Percentiles rank a stretch among this genome's conserved stretches.
Conservation (phyloP, 2,888 invertebrate genomes). For the Pseudolycoriella hygida region DNA sequence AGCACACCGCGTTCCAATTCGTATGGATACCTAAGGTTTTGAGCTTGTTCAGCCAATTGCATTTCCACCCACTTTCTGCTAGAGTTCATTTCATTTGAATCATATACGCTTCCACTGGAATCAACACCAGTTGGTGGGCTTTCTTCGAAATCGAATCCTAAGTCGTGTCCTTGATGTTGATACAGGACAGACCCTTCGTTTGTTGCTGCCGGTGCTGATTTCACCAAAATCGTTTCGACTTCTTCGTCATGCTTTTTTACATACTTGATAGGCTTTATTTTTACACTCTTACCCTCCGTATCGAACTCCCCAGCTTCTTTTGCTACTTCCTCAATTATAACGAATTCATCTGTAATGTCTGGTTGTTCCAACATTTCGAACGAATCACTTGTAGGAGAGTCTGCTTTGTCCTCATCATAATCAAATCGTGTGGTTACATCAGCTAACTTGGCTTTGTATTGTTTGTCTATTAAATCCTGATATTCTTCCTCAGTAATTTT, state of each 20-base stretch:
- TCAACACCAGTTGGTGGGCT: constrained; percentile 30
- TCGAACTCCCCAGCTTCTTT: constrained; percentile 72
- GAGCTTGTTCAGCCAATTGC: constrained; percentile 46
- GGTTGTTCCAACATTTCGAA: constrained; percentile 79
- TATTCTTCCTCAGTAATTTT: constrained; percentile 24
- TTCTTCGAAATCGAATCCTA: constrained; percentile 55
- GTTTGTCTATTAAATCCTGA: constrained; percentile 27
- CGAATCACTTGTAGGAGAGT: constrained; percentile 67
- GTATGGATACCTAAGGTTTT: constrained; percentile 48
- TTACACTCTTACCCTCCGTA: constrained; percentile 63
- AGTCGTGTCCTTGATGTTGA: constrained; percentile 31
- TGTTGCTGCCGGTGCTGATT: constrained; percentile 46
- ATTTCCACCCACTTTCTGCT: constrained; percentile 81
- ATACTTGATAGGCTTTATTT: constrained; percentile 38
- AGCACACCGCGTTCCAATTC: constrained; percentile 68
- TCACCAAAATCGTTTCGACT: constrained; percentile 50
- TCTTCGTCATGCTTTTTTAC: constrained; percentile 47
- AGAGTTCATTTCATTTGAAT: constrained; percentile 36
- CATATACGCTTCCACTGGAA: constrained; percentile 16
- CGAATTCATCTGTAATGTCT: constrained; percentile 72
- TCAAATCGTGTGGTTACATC: constrained; percentile 44
- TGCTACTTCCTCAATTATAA: constrained; percentile 75
- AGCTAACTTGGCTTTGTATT: constrained; percentile 37
- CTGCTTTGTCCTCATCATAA: constrained; percentile 37
- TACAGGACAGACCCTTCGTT: constrained; percentile 38